phyloP scores from a whole-genome alignment of 2,113 vertebrate genomes.

The Platysternon megacephalum region DNA sequence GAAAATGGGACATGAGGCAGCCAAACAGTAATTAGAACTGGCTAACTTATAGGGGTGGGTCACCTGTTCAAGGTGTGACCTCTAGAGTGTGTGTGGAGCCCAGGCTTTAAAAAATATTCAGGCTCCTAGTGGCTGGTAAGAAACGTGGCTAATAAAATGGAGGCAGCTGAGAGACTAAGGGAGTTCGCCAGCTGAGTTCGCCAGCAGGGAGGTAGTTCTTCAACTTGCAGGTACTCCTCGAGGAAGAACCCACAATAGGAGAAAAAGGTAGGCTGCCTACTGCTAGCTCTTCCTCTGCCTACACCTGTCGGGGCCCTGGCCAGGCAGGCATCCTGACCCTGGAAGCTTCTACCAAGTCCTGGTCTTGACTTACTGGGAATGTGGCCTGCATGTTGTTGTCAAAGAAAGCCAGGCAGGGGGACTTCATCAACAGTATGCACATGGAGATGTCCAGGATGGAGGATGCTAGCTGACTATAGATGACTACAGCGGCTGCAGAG shows the following conservation, averaged over 20 bases:
- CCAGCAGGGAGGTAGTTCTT: not conserved
- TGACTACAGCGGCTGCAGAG: not conserved
- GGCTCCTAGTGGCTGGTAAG: not conserved
- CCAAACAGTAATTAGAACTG: not conserved
- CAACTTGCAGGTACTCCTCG: not conserved
- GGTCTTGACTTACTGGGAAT: not conserved
- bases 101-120: not conserved
- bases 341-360: not conserved
- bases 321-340: not conserved
- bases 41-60: not conserved
- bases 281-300: no score
- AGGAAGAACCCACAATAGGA: not conserved
- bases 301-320: not conserved
- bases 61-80: not conserved
- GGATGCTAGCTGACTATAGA: not conserved
- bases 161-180: not conserved
- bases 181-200: not conserved
- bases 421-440: no score
- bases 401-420: not conserved
- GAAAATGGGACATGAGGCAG: not conserved
- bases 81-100: not conserved
- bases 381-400: not conserved
- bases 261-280: not conserved
- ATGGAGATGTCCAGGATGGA: not conserved
- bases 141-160: not conserved